Evolutionary conservation across 2,888 invertebrate genomes (phyloP), one percentile per base, ranked within the genome.

Genomic region (Euzophera pinguis): DNA sequence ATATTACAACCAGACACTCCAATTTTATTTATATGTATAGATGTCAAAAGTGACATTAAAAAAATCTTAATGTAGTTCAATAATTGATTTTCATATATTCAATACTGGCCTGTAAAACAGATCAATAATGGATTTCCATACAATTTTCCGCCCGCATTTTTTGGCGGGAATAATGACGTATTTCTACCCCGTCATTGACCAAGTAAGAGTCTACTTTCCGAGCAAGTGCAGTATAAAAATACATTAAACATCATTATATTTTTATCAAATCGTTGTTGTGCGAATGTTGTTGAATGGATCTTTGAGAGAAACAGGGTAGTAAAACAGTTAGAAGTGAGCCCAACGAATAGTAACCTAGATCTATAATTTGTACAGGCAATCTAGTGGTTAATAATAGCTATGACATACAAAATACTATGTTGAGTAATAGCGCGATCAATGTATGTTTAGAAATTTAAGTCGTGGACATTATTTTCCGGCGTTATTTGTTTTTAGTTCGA

Each of bases 251-350:
- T 64, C 32, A 32, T 59, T 62, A 61, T 63, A 63, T 65, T 41
- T 32, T 59, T 60, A 56, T 16, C 51, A 22, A 38, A 38, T 50
- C 52, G 50, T 75, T 74, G 70, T 73, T 73, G 65, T 63, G 65
- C 72, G 69, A 70, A 71, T 67, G 75, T 74, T 75, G 68, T 72
- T 60, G 64, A 45, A 16, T 45, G 45, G 45, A 45, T 45, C 32
- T 71, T 71, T 74, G 71, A 71, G 78, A 77, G 75, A 67, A 67
- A 84, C 84, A 85, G 85, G 85, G 82, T 84, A 84, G 78, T 78
- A 64, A 71, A 68, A 73, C 77, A 73, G 78, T 75, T 73, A 78
- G 75, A 75, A 74, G 17, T 75, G 77, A 82, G 67, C 80, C 81
- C 81, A 82, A 81, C 78, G 81, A 82, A 80, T 64, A 63, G 65